Evolutionary conservation across 2,797 vertebrate genomes (phyloP).

Genomic region (Phalloptychus januarius): DNA sequence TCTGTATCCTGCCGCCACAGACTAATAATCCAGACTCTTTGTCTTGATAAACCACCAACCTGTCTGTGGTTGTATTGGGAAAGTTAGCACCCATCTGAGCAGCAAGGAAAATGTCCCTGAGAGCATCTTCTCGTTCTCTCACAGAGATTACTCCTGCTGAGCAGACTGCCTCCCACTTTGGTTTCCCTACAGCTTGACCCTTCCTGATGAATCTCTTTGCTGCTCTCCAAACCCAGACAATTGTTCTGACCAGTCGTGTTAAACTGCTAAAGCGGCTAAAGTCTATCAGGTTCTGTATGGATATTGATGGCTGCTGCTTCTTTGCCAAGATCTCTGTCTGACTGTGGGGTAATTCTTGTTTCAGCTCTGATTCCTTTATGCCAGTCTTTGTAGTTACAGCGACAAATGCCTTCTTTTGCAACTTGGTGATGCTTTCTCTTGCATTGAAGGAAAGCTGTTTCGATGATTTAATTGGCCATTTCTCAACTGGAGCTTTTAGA

Average conservation of each 20-base stretch:
- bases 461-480: too few species aligned
- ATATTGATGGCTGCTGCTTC: not conserved
- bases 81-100: too few species aligned
- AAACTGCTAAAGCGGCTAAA: not conserved
- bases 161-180: slow-evolving; percentile 2
- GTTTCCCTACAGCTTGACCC: not conserved
- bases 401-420: not conserved
- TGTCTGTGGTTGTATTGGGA: too few species aligned
- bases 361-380: not conserved
- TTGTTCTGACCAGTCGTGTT: too few species aligned
- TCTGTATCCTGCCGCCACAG: not conserved
- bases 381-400: not conserved
- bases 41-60: too few species aligned
- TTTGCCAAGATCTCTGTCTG: not conserved
- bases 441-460: not conserved
- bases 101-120: too few species aligned
- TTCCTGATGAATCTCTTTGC: not conserved
- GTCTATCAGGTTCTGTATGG: not conserved
- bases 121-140: too few species aligned
- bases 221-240: too few species aligned
- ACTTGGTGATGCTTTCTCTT: not conserved
- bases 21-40: too few species aligned
- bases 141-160: not conserved
- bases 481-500: too few species aligned
- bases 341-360: not conserved